phyloP scores from a whole-genome alignment of 2,113 vertebrate genomes.

The Pollimyrus isidori region DNA sequence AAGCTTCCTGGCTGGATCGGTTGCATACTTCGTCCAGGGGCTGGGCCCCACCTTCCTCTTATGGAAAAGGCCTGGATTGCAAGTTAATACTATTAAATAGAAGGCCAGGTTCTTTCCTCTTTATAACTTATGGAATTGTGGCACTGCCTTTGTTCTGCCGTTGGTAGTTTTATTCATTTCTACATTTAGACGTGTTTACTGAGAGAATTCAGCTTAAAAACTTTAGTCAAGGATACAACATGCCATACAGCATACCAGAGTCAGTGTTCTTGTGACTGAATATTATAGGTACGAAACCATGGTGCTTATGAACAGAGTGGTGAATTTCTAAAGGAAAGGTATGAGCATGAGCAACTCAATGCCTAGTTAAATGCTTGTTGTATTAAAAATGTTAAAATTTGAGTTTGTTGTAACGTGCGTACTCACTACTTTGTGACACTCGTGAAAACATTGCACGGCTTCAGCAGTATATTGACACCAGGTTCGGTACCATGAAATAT shows the following conservation, averaged over 20 bases:
- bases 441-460: not conserved
- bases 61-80: not conserved
- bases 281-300: not conserved
- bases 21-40: not conserved
- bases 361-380: not conserved
- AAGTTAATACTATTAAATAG: not conserved
- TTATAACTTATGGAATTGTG: not conserved
- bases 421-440: not conserved
- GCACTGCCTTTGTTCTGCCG: not conserved
- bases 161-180: not conserved
- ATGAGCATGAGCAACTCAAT: not conserved
- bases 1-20: not conserved
- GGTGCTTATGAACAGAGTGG: not conserved
- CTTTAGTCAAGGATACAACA: not conserved
- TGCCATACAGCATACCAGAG: not conserved
- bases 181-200: not conserved
- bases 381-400: too few relatives aligned
- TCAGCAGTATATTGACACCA: not conserved
- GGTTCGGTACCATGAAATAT: not conserved
- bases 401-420: not conserved
- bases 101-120: not conserved
- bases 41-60: not conserved
- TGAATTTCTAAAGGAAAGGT: not conserved
- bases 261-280: not conserved
- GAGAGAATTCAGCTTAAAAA: not conserved